Evolutionary conservation across 2,888 invertebrate species (phyloP).

Genomic region (Papilio gigon): DNA sequence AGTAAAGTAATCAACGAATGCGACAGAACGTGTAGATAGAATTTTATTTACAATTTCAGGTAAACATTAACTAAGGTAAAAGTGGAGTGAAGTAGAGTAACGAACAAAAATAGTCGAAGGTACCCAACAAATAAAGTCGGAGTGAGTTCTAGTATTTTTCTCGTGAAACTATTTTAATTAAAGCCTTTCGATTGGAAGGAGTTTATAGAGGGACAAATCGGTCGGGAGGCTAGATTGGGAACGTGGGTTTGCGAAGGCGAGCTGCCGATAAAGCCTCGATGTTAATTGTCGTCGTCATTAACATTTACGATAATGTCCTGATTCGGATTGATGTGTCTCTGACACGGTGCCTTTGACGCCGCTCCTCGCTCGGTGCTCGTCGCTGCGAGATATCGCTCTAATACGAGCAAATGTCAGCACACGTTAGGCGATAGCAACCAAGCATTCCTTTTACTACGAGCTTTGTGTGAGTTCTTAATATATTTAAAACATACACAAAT

Average conservation of each 20-base stretch:
- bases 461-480: background rate
- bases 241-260: slow-evolving; percentile 68
- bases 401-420: slow-evolving; percentile 51
- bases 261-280: slow-evolving; percentile 64
- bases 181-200: slow-evolving; percentile 69
- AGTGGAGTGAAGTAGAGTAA: slow-evolving; percentile 35
- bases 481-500: background rate
- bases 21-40: background rate
- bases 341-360: slow-evolving; percentile 62
- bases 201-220: slow-evolving; percentile 73
- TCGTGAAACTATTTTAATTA: slow-evolving; percentile 78
- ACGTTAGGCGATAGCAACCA: slow-evolving; percentile 20
- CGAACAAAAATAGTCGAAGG: slow-evolving; percentile 46
- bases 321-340: slow-evolving; percentile 70
- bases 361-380: slow-evolving; percentile 51
- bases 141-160: slow-evolving; percentile 65
- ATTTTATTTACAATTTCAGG: slow-evolving; percentile 2
- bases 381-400: slow-evolving; percentile 59
- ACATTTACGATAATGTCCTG: slow-evolving; percentile 78
- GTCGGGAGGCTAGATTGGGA: slow-evolving; percentile 68
- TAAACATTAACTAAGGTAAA: slow-evolving; percentile 12
- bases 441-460: slow-evolving; percentile 5
- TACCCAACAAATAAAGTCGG: slow-evolving; percentile 57
- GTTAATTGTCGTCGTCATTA: slow-evolving; percentile 78
- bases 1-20: background rate